Conservation (phyloP, 1,140 invertebrate species). For the Aphis craccivora region DNA sequence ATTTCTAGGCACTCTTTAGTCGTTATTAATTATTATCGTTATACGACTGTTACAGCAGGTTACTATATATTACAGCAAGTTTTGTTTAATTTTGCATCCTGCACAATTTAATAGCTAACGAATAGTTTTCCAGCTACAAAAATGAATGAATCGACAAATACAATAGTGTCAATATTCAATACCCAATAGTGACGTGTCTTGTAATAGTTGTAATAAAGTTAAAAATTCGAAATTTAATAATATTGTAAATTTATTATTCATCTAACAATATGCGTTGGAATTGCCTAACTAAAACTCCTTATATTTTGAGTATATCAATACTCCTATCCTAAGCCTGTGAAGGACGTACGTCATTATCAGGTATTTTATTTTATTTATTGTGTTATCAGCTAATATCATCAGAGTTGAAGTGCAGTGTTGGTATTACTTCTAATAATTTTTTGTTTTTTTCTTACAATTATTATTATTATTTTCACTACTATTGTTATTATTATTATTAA, state of each 20-base stretch:
- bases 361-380: too few species aligned
- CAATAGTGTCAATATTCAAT: background rate
- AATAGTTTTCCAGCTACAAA: background rate
- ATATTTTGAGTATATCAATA: background rate
- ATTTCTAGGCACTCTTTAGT: background rate
- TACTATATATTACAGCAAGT: too few species aligned
- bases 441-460: background rate
- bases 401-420: background rate
- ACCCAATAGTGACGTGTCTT: background rate
- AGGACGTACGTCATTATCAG: too few species aligned
- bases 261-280: background rate
- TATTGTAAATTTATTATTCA: background rate
- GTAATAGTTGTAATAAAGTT: too few species aligned
- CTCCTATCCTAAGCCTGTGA: too few species aligned
- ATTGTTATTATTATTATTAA: background rate
- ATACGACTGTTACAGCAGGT: too few species aligned
- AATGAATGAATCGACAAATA: background rate
- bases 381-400: background rate
- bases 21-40: too few species aligned
- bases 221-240: background rate
- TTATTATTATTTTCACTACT: background rate
- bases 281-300: background rate
- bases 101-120: too few species aligned
- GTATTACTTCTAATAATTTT: conserved; percentile 28
- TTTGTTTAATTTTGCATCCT: too few species aligned